Conservation (phyloP, 1,140 invertebrate species). For the Campoletis sonorensis region DNA sequence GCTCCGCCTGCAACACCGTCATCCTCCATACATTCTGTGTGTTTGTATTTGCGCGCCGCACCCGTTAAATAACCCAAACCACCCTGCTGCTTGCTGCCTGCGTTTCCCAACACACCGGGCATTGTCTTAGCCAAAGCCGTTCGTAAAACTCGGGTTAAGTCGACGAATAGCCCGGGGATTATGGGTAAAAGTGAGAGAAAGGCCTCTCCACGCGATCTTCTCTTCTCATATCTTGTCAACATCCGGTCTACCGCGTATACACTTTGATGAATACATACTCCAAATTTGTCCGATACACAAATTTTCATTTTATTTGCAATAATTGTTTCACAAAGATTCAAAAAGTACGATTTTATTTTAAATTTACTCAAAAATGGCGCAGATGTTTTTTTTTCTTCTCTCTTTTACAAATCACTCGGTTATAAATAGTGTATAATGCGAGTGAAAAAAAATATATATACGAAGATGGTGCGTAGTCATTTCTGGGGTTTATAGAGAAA, state of each 20-base stretch:
- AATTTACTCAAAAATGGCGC: background rate
- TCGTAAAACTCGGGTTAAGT: constrained; percentile 56
- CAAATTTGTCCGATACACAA: no score
- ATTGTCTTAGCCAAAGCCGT: constrained; percentile 54
- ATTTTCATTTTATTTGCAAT: no score
- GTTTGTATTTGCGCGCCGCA: background rate
- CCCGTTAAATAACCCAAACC: constrained; percentile 48
- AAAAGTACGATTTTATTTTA: background rate
- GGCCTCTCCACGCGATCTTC: constrained; percentile 30
- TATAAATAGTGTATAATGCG: constrained; percentile 30
- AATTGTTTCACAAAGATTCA: no score
- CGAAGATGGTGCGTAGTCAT: constrained; percentile 5
- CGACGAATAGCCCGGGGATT: constrained; percentile 47
- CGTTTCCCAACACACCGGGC: constrained; percentile 23
- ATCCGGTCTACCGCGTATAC: constrained; percentile 11
- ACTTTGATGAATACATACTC: no score
- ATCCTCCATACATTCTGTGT: constrained; percentile 7
- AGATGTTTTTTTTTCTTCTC: no score
- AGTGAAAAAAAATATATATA: background rate
- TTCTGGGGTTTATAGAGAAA: background rate
- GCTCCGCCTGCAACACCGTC: constrained; percentile 33
- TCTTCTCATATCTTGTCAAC: constrained; percentile 28
- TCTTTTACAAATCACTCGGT: background rate
- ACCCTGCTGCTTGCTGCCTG: no score
- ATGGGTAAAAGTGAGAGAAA: constrained; percentile 14